Percentiles rank a stretch among this genome's conserved stretches.
phyloP scores from a whole-genome alignment of 2,797 vertebrate genomes.

The Eleutherodactylus coqui region DNA sequence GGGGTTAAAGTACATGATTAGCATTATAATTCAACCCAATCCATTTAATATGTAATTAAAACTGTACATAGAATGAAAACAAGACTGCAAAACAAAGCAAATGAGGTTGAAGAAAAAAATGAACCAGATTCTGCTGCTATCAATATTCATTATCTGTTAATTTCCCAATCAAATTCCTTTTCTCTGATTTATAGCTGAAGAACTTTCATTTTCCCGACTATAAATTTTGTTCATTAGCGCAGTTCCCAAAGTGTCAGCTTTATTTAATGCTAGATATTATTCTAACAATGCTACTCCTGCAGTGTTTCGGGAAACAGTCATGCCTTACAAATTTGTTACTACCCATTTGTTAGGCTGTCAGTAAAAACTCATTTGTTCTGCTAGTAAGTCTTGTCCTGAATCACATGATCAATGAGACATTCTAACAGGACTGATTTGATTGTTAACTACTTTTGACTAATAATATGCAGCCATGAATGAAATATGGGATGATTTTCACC shows the following conservation, averaged over 20 bases:
- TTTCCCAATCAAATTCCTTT: slow-evolving; percentile 58
- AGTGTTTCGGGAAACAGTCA: slow-evolving; percentile 52
- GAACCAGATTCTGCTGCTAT: slow-evolving; percentile 22
- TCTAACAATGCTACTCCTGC: slow-evolving; percentile 53
- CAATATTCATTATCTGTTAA: slow-evolving; percentile 63
- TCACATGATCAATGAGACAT: slow-evolving; percentile 77
- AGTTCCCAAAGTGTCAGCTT: slow-evolving; percentile 63
- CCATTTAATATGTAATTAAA: not conserved
- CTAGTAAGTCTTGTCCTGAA: slow-evolving; percentile 73
- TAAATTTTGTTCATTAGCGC: slow-evolving; percentile 59
- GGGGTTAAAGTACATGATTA: not conserved
- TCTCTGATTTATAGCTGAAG: slow-evolving; percentile 60
- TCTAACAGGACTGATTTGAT: slow-evolving; percentile 75
- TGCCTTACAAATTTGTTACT: slow-evolving; percentile 61
- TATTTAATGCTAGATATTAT: slow-evolving; percentile 62
- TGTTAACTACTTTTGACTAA: slow-evolving; percentile 65
- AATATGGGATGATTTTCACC: slow-evolving; percentile 74
- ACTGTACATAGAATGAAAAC: not conserved
- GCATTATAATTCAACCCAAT: not conserved
- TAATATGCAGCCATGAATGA: slow-evolving; percentile 59
- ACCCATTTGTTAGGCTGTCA: slow-evolving; percentile 70
- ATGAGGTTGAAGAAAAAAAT: slow-evolving; percentile 25
- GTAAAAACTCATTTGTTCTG: slow-evolving; percentile 73
- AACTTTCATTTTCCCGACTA: slow-evolving; percentile 60
- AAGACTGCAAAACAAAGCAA: slow-evolving; percentile 9